Percentiles rank a stretch among this genome's conserved stretches.
phyloP scores from a whole-genome alignment of 2,888 invertebrate species.

The Tricholauxania praeusta region DNA sequence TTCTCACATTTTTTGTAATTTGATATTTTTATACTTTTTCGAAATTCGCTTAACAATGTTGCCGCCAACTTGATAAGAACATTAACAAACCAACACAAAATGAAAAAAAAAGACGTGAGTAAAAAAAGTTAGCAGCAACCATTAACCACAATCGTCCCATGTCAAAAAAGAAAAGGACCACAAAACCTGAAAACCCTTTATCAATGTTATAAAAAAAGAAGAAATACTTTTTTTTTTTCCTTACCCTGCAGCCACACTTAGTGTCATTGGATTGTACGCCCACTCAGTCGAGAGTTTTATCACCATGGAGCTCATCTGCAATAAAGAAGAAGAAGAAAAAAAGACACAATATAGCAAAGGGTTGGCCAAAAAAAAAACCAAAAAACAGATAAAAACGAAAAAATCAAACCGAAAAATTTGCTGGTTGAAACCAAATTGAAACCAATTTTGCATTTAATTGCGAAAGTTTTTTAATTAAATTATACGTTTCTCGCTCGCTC shows the following conservation, averaged over 20 bases:
- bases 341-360: neutral
- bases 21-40: neutral
- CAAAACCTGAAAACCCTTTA: too few species aligned
- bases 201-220: neutral
- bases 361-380: neutral
- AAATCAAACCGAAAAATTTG: slow-evolving; percentile 5
- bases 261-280: too few species aligned
- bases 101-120: neutral
- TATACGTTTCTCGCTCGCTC: slow-evolving; percentile 29
- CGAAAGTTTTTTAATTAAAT: slow-evolving; percentile 53
- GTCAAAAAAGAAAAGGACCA: neutral
- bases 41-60: slow-evolving; percentile 8
- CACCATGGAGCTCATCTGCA: neutral
- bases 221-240: neutral
- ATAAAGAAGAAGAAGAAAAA: neutral
- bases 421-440: slow-evolving; percentile 26
- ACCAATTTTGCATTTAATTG: slow-evolving; percentile 49
- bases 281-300: neutral
- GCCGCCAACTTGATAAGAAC: slow-evolving; percentile 3
- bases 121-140: neutral
- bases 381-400: neutral
- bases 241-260: too few species aligned
- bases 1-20: too few species aligned
- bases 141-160: slow-evolving; percentile 4
- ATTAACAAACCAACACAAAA: neutral